These are phyloP conservation scores for Phallusia fumigata DNA, from an alignment of 23 tunicate genomes.

Conservation along the genomic window DNA sequence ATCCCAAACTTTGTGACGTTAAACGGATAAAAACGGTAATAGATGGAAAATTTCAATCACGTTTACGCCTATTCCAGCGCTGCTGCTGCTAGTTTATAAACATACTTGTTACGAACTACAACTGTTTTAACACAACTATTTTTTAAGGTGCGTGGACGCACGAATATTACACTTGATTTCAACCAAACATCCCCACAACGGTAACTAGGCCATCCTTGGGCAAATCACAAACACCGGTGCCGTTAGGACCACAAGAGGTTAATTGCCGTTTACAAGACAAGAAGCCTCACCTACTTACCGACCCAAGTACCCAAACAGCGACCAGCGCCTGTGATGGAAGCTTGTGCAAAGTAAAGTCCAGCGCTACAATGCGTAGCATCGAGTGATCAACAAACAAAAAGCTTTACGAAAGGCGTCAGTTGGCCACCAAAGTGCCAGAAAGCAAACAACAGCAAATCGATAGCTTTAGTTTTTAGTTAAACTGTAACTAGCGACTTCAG, in stretches of 20 bases:
- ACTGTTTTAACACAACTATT: too few relatives aligned
- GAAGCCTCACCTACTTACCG: neutral
- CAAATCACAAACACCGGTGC: too few relatives aligned
- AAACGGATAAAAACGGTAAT: too few relatives aligned
- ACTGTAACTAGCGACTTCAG: neutral
- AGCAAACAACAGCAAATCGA: neutral
- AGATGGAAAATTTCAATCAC: too few relatives aligned
- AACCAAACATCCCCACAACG: too few relatives aligned
- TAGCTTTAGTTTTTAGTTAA: neutral
- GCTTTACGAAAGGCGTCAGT: neutral
- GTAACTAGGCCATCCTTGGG: too few relatives aligned
- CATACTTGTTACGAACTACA: too few relatives aligned
- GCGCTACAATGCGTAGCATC: neutral
- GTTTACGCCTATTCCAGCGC: too few relatives aligned
- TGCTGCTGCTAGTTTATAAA: too few relatives aligned
- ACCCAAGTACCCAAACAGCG: neutral
- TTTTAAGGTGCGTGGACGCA: too few relatives aligned
- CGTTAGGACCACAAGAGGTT: neutral
- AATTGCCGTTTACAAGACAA: neutral
- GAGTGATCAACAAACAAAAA: slow-evolving; percentile 1
- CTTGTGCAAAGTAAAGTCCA: neutral
- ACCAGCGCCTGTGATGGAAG: neutral
- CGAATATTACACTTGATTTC: too few relatives aligned
- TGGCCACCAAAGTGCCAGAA: neutral
- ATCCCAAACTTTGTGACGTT: too few relatives aligned